Conservation (phyloP, 2,113 vertebrate genomes). For the Ciconia boyciana region DNA sequence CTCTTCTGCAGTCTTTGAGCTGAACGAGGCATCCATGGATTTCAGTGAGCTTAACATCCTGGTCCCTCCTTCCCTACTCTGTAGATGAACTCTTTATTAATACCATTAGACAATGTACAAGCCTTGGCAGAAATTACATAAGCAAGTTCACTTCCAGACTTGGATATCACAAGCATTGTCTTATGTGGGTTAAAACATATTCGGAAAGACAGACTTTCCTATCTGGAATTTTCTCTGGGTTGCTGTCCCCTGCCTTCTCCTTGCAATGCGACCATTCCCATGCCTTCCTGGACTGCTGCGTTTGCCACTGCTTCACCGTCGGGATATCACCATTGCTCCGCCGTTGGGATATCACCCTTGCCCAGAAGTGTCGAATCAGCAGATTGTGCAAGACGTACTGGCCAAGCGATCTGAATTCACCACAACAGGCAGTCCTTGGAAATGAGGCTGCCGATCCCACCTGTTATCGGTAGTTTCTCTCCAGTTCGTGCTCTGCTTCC, state of each 20-base stretch:
- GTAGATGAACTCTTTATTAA: not conserved
- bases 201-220: not conserved
- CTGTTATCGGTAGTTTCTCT: not conserved
- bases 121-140: not conserved
- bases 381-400: not conserved
- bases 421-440: not conserved
- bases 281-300: not conserved
- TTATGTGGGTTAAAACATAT: not conserved
- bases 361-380: not conserved
- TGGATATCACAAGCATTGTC: not conserved
- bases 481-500: not conserved
- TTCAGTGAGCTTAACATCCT: not conserved
- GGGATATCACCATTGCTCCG: too few species aligned
- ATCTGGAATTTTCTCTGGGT: not conserved
- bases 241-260: not conserved
- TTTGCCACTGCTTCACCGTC: not conserved
- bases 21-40: not conserved
- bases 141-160: not conserved
- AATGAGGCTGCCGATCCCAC: not conserved
- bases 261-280: rapidly evolving
- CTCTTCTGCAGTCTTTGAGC: not conserved
- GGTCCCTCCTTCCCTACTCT: not conserved
- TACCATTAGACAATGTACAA: not conserved
- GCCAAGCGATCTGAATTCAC: not conserved
- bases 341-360: too few species aligned